These are phyloP conservation scores for Nicator chloris DNA, from an alignment of 2,113 vertebrate genomes.

Conservation along the genomic window DNA sequence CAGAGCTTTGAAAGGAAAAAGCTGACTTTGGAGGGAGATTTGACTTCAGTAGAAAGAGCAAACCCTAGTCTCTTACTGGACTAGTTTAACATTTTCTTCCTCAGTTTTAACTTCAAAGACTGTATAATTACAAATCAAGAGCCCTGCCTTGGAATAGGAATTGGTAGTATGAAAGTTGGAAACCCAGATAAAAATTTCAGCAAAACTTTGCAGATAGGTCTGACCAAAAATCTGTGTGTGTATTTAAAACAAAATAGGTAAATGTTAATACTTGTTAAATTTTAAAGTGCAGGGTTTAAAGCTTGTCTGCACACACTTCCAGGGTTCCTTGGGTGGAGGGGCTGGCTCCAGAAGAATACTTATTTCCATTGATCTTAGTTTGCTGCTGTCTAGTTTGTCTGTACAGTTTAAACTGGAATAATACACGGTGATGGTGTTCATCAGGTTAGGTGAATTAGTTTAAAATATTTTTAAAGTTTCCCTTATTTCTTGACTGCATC, in stretches of 20 bases:
- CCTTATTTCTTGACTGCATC: not conserved
- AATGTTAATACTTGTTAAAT: not conserved
- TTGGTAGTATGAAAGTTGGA: not conserved
- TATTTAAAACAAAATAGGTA: not conserved
- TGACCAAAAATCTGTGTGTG: not conserved
- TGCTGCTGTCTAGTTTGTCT: not conserved
- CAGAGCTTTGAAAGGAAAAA: not conserved
- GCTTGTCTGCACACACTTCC: not conserved
- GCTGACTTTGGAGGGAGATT: not conserved
- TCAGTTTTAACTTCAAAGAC: not conserved
- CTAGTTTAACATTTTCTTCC: not conserved
- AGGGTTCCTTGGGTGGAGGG: not conserved
- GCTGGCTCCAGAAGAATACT: not conserved
- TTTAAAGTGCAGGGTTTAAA: not conserved
- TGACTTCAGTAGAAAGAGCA: not conserved
- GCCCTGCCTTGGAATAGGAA: not conserved
- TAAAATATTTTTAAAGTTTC: not conserved
- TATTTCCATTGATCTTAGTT: not conserved
- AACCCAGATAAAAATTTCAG: not conserved
- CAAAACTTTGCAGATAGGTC: not conserved
- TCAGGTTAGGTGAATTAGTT: not conserved
- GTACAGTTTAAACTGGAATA: not conserved
- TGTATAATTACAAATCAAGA: not conserved
- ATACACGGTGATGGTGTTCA: not conserved
- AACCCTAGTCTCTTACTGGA: not conserved